Base-by-base conservation (phyloP, 2,113 vertebrate species). In the Trogon melanurus region DNA sequence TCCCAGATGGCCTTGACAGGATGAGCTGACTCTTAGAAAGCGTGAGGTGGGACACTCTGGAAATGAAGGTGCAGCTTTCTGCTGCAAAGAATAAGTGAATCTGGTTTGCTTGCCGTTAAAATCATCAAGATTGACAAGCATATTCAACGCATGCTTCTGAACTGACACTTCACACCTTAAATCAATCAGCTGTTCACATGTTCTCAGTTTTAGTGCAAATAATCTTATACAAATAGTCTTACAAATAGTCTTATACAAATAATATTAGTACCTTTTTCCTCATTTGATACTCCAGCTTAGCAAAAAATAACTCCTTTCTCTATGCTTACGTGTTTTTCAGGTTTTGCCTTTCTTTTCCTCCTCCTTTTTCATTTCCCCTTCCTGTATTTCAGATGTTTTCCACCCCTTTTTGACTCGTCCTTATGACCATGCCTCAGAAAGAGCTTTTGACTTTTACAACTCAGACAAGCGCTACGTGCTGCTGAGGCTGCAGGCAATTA, bases 281-380 rank as follows among this genome's bases (percentile, higher is more conserved):
- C 17, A 38, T 44, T 61, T 65, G 38, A 91, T 27, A 54, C 30
- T 67, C 27, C 44, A 87, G 20, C 26, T 67, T 56, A 34, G 18
- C 6, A 41, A 58, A 69, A 62, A 76, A 21, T 6, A 36, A 29
- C 27, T 66, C 16, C 47, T 27, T 75, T 50, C 57, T 74, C 47
- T n/a, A 10, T 9, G 53, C 4, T 32, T 47, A 26, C 0, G 1
- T 2, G 4, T 1, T 5, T 51, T 66, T 61, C 50, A 17, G 22
- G 16, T 61, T 30, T 64, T 44, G 5, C 4, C 25, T 21, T 4
- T 10, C 7, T 11, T n/a, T 51, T n/a, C 60, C 6, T 41, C 41
- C 41, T 41, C 8, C 34, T 25, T 61, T 64, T 89, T 62, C 15
- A 65, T 10, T 83, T 87, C 32, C 23, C 50, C 34, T 65, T 79